Percentiles rank a stretch among this genome's conserved stretches.
These are phyloP conservation scores for Cyaniris semiargus DNA, from an alignment of 2,888 invertebrate species.

Conservation along the genomic window DNA sequence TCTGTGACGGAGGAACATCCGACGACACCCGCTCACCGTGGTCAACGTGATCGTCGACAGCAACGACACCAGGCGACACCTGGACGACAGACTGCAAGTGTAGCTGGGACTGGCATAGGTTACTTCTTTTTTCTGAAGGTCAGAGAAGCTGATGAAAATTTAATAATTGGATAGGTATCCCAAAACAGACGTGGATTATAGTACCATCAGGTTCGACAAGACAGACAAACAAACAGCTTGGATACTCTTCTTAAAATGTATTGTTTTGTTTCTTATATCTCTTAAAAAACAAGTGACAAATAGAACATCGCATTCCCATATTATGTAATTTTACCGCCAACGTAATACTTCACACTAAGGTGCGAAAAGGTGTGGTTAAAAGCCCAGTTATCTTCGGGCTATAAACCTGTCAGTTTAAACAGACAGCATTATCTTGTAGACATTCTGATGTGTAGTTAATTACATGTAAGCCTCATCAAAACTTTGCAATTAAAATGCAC, in stretches of 20 bases:
- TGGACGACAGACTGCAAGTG: neutral
- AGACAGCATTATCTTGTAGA: neutral
- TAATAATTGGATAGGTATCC: no score
- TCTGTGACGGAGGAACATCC: neutral
- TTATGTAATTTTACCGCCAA: neutral
- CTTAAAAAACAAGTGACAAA: no score
- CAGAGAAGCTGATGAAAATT: no score
- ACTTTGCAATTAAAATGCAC: neutral
- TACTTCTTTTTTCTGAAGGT: no score
- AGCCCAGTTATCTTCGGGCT: neutral
- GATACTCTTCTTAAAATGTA: no score
- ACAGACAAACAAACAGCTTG: no score
- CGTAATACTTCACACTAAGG: neutral
- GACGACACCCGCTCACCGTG: neutral
- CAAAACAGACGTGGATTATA: no score
- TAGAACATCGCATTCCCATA: no score
- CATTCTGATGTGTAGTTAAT: neutral
- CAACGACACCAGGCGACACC: neutral
- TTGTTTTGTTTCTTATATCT: no score
- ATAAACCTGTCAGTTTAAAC: neutral
- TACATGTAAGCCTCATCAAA: neutral
- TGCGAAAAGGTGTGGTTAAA: neutral
- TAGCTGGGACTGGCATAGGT: neutral
- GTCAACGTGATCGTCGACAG: slow-evolving; percentile 4
- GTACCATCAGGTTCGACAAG: no score